Evolutionary conservation across 1,140 invertebrate genomes (phyloP), one percentile per base, ranked within the genome.

Genomic region (Acromyrmex heyeri): DNA sequence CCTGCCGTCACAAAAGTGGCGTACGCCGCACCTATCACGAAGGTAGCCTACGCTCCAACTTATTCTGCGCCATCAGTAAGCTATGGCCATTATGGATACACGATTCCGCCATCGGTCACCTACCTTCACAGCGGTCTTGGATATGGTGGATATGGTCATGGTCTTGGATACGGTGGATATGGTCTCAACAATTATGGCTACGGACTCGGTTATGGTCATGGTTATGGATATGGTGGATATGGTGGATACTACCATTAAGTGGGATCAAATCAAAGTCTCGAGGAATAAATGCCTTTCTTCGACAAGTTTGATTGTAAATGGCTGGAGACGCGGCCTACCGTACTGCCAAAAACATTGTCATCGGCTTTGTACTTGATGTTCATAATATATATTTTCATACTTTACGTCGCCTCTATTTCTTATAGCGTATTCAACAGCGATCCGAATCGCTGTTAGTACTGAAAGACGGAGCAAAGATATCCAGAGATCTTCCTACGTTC

Each of bases 1-100:
- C 92, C 93, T 76, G 75, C 91, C 30, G 87, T 91, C 10, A 82
- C 87, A 1, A 92, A 93, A 77, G 50, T 91, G 4, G 90, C 85
- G 2, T 93, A 93, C 73, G 16, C 86, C 48, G 27, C 92, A 18
- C 92, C 93, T 38, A 30, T 91, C 67, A 73, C 88, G 5, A 86
- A 91, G 50, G 59, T 85, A 4, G 72, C 73, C 21, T 86, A 86
- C 38, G 75, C 86, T 10, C 79, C 77, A 81, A 82, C 38, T 70
- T 86, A 86, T 1, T 21, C 64, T 4, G 67, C 61, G 18, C 87
- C 64, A 57, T 62, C 73, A 61, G 55, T 62, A 30, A 77, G 62
- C 72, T 90, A 85, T 57, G 38, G 77, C 73, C 7, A 88, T 67
- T 55, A 92, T 3, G 76, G 77, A 50, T 87, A 93, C 72, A 7